Evolutionary conservation across 2,797 vertebrate species (phyloP).

Genomic region (Taenioides sp.): DNA sequence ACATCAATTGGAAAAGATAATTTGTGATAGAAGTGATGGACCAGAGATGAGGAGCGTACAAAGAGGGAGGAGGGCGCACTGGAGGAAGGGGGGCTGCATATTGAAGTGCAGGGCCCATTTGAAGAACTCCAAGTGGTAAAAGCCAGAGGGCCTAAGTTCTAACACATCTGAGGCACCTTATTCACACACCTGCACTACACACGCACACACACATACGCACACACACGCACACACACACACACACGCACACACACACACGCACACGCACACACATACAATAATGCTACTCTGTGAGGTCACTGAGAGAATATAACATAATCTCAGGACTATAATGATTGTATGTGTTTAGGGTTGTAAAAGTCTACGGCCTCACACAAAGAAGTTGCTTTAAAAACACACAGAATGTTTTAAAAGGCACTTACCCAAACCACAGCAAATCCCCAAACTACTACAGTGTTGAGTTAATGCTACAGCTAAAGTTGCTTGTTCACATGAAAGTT

Average conservation of each 20-base stretch:
- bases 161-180: slow-evolving; percentile 81
- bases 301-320: background rate
- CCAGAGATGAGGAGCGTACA: slow-evolving; percentile 25
- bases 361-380: background rate
- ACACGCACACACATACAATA: slow-evolving; percentile 17
- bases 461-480: background rate
- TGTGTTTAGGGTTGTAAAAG: background rate
- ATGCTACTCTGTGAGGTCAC: background rate
- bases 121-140: slow-evolving; percentile 90
- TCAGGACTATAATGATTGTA: background rate
- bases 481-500: background rate
- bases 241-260: slow-evolving; percentile 24
- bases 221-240: slow-evolving; percentile 53
- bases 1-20: background rate
- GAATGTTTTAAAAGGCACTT: too few relatives aligned
- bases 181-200: slow-evolving; percentile 55
- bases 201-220: slow-evolving; percentile 24
- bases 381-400: too few relatives aligned
- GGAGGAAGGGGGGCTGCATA: slow-evolving; percentile 72
- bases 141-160: slow-evolving; percentile 88
- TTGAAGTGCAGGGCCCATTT: slow-evolving; percentile 92
- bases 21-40: slow-evolving; percentile 48
- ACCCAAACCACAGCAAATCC: background rate
- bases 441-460: background rate
- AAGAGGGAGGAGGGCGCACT: background rate